Evolutionary conservation across 2,113 vertebrate genomes (phyloP).

Genomic region (Scortum barcoo): DNA sequence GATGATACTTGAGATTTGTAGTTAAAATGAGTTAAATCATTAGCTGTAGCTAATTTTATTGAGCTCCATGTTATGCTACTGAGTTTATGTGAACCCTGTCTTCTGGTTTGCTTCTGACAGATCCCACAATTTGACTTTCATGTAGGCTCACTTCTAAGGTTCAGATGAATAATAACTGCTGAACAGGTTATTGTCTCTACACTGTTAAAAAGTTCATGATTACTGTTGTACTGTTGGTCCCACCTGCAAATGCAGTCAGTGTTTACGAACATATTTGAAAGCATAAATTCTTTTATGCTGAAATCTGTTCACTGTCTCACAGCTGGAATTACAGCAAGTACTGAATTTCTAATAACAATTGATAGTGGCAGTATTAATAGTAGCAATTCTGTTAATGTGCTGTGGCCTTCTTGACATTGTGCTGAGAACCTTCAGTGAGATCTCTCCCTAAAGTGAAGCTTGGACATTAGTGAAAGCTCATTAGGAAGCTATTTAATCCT

Average conservation of each 20-base stretch:
- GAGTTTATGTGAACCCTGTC: not conserved
- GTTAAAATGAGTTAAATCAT: too few species aligned
- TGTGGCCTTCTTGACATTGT: conserved; percentile 54
- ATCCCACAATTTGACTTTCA: not conserved
- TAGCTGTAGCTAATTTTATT: too few species aligned
- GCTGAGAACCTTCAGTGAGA: conserved; percentile 42
- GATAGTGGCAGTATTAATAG: conserved; percentile 4
- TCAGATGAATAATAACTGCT: not conserved
- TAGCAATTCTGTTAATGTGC: conserved; percentile 14
- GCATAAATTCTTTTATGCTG: not conserved
- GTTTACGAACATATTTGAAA: not conserved
- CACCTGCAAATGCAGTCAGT: not conserved
- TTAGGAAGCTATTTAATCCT: conserved; percentile 79
- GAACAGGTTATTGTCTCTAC: not conserved
- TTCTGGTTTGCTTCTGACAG: not conserved
- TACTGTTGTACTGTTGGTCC: not conserved
- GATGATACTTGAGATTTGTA: too few species aligned
- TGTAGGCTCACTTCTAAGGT: not conserved
- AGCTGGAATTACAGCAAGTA: not conserved
- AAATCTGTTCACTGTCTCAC: not conserved
- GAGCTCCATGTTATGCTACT: not conserved
- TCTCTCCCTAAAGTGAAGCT: conserved; percentile 50
- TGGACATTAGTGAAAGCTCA: conserved; percentile 78
- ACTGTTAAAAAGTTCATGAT: not conserved
- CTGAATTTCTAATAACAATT: not conserved